A percentile compares a stretch with the other conserved stretches of the same genome.
Evolutionary conservation across 2,888 invertebrate species (phyloP).

Genomic region (Synanthedon andrenaeformis): DNA sequence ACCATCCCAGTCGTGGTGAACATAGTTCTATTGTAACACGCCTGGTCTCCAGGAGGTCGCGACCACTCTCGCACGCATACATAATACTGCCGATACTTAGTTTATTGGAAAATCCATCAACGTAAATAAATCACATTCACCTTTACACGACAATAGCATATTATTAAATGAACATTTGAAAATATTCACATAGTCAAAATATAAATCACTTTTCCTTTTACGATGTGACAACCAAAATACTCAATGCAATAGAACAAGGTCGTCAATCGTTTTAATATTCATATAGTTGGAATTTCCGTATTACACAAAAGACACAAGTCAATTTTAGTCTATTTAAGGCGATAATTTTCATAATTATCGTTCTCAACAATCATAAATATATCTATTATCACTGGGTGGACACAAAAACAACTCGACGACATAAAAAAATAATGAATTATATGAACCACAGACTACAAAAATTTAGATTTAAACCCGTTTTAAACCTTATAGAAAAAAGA

Average conservation of each 20-base stretch:
- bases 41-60: constrained; percentile 56
- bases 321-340: too few relatives aligned
- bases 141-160: background rate
- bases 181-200: background rate
- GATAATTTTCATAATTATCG: background rate
- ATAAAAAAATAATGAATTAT: background rate
- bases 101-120: constrained; percentile 24
- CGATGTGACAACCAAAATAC: constrained; percentile 39
- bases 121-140: background rate
- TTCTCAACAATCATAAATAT: background rate
- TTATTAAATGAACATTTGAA: too few relatives aligned
- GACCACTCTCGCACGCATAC: constrained; percentile 51
- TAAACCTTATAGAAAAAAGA: too few relatives aligned
- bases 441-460: background rate
- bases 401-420: constrained; percentile 47
- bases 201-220: background rate
- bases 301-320: too few relatives aligned
- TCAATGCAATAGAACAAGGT: constrained; percentile 44
- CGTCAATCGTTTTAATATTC: constrained; percentile 11
- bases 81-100: constrained; percentile 44
- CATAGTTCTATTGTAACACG: constrained; percentile 51
- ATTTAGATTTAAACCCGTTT: too few relatives aligned
- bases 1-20: constrained; percentile 56
- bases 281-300: too few relatives aligned
- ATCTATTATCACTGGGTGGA: too few relatives aligned